Evolutionary conservation across 2,797 vertebrate species (phyloP).

Genomic region (Toxotes lorentzi): DNA sequence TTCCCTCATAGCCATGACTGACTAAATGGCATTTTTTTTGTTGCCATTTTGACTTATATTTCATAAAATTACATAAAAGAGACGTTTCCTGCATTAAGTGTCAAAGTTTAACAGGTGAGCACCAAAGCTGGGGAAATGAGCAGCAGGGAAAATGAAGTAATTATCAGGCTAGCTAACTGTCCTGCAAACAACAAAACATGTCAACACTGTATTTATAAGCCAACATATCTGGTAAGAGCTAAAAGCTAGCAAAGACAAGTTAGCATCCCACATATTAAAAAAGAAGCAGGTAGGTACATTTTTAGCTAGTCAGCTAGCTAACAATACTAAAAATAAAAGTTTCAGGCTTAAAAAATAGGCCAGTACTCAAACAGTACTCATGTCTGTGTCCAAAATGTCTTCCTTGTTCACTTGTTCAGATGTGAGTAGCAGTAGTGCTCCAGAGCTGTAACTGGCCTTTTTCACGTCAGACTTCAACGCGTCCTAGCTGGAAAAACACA

Average conservation of each 20-base stretch:
- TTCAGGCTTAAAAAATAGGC: not conserved
- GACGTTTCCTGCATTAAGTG: not conserved
- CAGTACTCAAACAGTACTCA: not conserved
- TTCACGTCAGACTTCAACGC: not conserved
- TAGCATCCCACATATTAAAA: not conserved
- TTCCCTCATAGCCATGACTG: not conserved
- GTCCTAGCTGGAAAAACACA: not conserved
- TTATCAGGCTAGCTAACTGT: not conserved
- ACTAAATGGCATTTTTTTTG: not conserved
- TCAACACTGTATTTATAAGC: not conserved
- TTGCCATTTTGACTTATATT: not conserved
- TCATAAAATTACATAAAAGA: not conserved
- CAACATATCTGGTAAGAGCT: not conserved
- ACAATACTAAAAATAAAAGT: not conserved
- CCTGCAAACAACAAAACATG: not conserved
- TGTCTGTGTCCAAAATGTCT: not conserved
- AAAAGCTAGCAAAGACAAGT: not conserved
- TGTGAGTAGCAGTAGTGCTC: not conserved
- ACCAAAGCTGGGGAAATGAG: not conserved
- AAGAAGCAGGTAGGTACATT: too few species aligned
- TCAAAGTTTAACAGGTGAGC: too few species aligned
- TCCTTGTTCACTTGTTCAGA: not conserved
- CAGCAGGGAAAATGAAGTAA: not conserved
- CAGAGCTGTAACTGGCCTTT: not conserved
- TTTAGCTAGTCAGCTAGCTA: not conserved